Conservation (phyloP, 2,113 vertebrate species). For the Mormyrus lacerda region DNA sequence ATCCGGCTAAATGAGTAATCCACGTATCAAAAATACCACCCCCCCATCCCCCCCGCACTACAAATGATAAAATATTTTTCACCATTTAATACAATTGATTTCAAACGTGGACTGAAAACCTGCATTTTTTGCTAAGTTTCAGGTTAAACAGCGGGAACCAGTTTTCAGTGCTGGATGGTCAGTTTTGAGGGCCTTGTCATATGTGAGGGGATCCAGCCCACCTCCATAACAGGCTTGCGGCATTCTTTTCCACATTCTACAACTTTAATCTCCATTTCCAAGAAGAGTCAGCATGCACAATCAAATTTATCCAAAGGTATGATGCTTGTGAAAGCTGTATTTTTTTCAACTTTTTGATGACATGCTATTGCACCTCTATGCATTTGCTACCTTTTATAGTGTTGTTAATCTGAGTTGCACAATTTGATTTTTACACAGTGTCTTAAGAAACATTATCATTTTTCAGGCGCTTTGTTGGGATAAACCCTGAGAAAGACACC, state of each 20-base stretch:
- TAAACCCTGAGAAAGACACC: too few relatives aligned
- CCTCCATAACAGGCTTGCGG: neutral
- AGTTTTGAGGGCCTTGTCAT: neutral
- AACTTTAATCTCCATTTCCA: neutral
- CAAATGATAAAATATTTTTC: too few relatives aligned
- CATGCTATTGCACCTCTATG: neutral
- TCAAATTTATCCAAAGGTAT: neutral
- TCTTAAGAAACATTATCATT: too few relatives aligned
- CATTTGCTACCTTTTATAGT: neutral
- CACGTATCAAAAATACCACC: too few relatives aligned
- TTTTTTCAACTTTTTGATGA: neutral
- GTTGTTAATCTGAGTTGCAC: neutral
- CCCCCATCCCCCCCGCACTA: too few relatives aligned
- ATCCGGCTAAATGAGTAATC: too few relatives aligned
- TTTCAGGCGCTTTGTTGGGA: too few relatives aligned
- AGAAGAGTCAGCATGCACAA: neutral
- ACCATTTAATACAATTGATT: too few relatives aligned
- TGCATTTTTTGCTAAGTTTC: too few relatives aligned
- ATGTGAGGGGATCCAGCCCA: neutral
- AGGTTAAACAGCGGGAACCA: neutral
- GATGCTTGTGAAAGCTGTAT: neutral
- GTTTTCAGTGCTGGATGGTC: neutral
- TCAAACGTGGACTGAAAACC: too few relatives aligned
- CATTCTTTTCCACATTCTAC: neutral
- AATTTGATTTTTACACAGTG: neutral